Base-by-base conservation (phyloP, 2,113 vertebrate genomes). In the Polypterus senegalus region DNA sequence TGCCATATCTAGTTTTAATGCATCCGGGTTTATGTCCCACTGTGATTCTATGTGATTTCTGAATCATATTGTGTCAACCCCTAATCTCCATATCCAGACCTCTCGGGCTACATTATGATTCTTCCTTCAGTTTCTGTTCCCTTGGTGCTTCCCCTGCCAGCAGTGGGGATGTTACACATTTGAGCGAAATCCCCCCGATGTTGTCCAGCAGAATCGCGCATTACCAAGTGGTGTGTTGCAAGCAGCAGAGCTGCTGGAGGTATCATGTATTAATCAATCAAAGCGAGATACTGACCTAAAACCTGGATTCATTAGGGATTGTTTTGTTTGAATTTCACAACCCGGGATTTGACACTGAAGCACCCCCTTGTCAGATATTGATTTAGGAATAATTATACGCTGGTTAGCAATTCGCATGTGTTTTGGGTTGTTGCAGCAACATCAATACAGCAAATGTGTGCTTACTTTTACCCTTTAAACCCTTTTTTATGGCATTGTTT, bases 191-290 rank as follows among this genome's bases (percentile, higher is more conserved):
- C n/a, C n/a, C n/a, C n/a, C n/a, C n/a, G n/a, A n/a, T n/a, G n/a
- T n/a, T n/a, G n/a, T n/a, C n/a, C n/a, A n/a, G n/a, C n/a, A 9
- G 4, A 54, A 61, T 65, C 63, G 59, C 73, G 69, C 69, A 71
- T 72, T 79, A 63, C 59, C 49, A 69, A 67, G 76, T 79, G n/a
- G 81, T 82, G 77, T 79, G 81, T 86, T 77, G 58, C 70, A 78
- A 79, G 69, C 72, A 83, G 76, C 68, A 81, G 73, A 78, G 69
- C 73, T 70, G 81, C 70, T 81, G 80, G 63, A 70, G 76, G 59
- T 61, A 76, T 82, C 81, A 78, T 69, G 64, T 73, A 69, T 80
- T 87, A 81, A 86, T 86, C 85, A 84, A 80, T 88, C 83, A 86
- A 81, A 82, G 78, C 69, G 75, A 70, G 69, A 78, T 71, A 68